Percentiles rank a stretch among this genome's conserved stretches.
These are phyloP conservation scores for Petrocephalus schoutedeni DNA, from an alignment of 2,797 vertebrate genomes.

Conservation along the genomic window DNA sequence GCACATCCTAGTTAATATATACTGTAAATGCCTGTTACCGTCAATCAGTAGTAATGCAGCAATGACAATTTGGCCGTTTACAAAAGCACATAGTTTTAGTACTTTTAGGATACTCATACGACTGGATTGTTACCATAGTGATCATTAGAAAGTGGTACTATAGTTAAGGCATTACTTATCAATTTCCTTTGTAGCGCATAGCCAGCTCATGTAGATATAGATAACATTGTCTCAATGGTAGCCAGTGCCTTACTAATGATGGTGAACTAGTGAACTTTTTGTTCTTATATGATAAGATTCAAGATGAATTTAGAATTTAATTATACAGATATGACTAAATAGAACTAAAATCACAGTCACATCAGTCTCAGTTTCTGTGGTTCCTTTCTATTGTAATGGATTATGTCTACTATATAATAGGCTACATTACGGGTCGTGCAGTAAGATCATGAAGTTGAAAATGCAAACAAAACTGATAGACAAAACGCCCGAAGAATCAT, in stretches of 20 bases:
- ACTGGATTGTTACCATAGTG: background rate
- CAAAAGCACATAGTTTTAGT: background rate
- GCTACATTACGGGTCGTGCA: background rate
- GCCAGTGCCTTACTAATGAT: background rate
- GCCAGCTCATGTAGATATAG: background rate
- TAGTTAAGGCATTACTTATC: background rate
- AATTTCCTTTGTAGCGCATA: background rate
- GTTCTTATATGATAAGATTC: background rate
- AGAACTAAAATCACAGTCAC: background rate
- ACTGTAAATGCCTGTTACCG: background rate
- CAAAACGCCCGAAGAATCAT: background rate
- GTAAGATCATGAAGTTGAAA: background rate
- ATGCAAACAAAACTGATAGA: background rate
- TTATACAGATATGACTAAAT: background rate
- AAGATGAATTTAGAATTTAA: background rate
- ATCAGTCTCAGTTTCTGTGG: background rate
- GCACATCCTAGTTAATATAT: background rate
- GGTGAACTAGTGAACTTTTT: background rate
- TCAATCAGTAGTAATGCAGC: background rate
- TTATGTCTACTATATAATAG: background rate
- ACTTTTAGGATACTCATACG: background rate
- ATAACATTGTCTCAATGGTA: background rate
- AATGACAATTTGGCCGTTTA: background rate
- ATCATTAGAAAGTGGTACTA: background rate
- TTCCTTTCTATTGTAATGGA: background rate